Evolutionary conservation across 2,113 vertebrate species (phyloP).

Genomic region (Pelmatolapia mariae): DNA sequence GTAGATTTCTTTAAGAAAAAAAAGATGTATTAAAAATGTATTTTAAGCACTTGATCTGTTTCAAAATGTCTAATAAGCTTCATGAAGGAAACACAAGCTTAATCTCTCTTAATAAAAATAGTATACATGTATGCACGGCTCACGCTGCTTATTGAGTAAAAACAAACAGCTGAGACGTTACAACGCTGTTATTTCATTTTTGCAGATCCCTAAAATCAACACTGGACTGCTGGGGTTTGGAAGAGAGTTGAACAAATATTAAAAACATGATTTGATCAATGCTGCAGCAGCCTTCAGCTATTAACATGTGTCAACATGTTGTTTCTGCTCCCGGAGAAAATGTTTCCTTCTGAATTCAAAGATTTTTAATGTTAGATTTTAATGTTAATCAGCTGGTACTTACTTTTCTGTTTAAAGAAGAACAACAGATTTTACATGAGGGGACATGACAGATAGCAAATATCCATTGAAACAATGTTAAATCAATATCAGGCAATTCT

Average conservation of each 20-base stretch:
- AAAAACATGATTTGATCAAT: not conserved
- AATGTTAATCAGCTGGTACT: not conserved
- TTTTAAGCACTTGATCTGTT: not conserved
- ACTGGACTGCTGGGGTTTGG: not conserved
- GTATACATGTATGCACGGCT: not conserved
- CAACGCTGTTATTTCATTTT: not conserved
- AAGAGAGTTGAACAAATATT: not conserved
- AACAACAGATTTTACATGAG: not conserved
- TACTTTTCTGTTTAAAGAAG: not conserved
- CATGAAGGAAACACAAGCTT: not conserved
- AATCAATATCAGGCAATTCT: no score
- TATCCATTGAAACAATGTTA: no score
- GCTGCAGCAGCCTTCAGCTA: not conserved
- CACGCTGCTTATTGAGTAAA: not conserved
- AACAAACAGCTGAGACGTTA: not conserved
- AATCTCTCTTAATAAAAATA: not conserved
- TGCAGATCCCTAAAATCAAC: not conserved
- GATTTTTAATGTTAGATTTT: not conserved
- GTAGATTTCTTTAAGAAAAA: not conserved
- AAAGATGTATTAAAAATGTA: rapidly evolving
- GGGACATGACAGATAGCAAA: not conserved
- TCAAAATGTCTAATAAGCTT: not conserved
- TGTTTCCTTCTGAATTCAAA: not conserved
- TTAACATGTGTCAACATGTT: not conserved
- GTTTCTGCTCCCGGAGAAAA: not conserved